phyloP scores from a whole-genome alignment of 2,888 invertebrate species.

The Athalia circularis region DNA sequence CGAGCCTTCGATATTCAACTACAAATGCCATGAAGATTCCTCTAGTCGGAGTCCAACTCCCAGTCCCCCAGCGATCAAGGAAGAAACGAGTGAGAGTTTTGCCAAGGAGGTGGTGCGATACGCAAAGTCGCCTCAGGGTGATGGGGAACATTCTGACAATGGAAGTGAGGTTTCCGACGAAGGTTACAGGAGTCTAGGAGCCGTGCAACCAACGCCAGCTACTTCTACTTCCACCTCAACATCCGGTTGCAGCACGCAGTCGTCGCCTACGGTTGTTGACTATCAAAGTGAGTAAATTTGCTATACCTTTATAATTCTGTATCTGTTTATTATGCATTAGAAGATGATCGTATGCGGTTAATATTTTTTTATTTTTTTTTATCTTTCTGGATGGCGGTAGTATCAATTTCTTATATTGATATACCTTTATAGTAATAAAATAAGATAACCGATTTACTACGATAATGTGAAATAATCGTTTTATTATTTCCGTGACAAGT shows the following conservation, averaged over 20 bases:
- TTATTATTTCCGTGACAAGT: not conserved
- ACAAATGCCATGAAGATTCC: constrained; percentile 65
- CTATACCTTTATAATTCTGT: not conserved
- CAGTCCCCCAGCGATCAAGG: constrained; percentile 55
- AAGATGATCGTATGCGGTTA: too few species aligned
- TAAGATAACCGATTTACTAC: too few species aligned
- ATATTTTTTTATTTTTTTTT: too few species aligned
- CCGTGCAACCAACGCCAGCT: constrained; percentile 77
- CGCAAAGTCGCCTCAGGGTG: constrained; percentile 65
- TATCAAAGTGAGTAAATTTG: constrained; percentile 65
- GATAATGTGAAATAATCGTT: too few species aligned
- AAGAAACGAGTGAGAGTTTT: constrained; percentile 60
- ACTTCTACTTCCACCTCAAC: constrained; percentile 45
- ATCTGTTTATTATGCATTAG: too few species aligned
- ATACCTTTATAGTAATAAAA: too few species aligned
- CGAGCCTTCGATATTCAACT: constrained; percentile 69
- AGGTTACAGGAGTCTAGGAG: constrained; percentile 87
- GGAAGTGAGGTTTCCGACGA: constrained; percentile 91
- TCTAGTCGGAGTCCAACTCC: constrained; percentile 67
- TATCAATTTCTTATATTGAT: too few species aligned
- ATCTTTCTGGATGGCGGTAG: too few species aligned
- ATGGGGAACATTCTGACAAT: constrained; percentile 79
- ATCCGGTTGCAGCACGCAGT: constrained; percentile 58
- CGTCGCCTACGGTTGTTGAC: constrained; percentile 67
- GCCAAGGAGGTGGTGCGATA: constrained; percentile 63